Percentiles rank a stretch among this genome's conserved stretches.
phyloP scores from a whole-genome alignment of 2,113 vertebrate species.

The Cichladusa arquata region DNA sequence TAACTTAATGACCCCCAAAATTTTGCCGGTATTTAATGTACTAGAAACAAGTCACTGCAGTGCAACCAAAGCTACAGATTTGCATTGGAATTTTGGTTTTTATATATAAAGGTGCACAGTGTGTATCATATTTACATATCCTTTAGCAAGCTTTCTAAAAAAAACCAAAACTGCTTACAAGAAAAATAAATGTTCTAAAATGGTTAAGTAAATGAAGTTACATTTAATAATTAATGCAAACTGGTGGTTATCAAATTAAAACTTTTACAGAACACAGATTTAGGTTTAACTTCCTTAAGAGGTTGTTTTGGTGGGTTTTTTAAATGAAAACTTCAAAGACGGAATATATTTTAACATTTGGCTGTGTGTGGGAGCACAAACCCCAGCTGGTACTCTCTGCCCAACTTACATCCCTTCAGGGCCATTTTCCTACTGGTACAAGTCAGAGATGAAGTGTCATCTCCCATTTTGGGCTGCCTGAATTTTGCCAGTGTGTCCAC shows the following conservation, averaged over 20 bases:
- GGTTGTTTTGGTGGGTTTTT: neutral
- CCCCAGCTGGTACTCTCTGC: neutral
- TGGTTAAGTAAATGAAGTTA: neutral
- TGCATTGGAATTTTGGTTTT: neutral
- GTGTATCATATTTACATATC: neutral
- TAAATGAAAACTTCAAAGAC: neutral
- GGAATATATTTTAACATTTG: neutral
- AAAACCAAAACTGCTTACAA: neutral
- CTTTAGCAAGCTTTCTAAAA: neutral
- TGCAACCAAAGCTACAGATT: neutral
- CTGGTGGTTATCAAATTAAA: neutral
- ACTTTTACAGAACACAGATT: neutral
- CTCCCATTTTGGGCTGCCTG: neutral
- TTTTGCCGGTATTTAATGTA: neutral
- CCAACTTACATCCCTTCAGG: neutral
- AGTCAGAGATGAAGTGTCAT: neutral
- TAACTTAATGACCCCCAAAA: neutral
- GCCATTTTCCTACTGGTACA: neutral
- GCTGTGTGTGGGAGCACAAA: neutral
- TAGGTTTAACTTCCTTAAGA: neutral
- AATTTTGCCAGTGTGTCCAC: neutral
- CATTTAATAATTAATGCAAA: neutral
- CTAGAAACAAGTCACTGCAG: neutral
- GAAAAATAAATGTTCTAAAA: neutral
- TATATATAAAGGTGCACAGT: neutral